Percentiles rank a stretch among this genome's conserved stretches.
Evolutionary conservation across 2,113 vertebrate species (phyloP).

Genomic region (Zingel zingel): DNA sequence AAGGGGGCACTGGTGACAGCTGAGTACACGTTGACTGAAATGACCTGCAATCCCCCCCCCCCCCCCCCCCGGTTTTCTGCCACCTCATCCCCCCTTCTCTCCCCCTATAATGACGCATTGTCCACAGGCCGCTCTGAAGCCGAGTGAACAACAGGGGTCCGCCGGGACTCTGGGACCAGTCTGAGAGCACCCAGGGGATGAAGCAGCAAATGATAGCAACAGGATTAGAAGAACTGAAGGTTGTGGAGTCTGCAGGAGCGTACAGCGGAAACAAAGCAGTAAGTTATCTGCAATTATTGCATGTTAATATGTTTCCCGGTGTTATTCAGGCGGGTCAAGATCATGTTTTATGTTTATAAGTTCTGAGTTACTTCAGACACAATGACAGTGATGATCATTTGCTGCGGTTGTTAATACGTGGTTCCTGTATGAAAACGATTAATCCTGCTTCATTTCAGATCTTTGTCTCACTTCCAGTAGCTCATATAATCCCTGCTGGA

Average conservation of each 20-base stretch:
- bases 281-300: not conserved
- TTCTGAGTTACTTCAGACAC: too few relatives aligned
- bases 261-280: not conserved
- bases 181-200: not conserved
- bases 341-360: not conserved
- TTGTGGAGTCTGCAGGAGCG: not conserved
- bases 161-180: constrained; percentile 3
- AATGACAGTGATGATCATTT: not conserved
- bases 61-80: not conserved
- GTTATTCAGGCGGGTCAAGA: not conserved
- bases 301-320: not conserved
- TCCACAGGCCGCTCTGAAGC: constrained; percentile 10
- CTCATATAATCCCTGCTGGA: not conserved
- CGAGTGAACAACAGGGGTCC: constrained; percentile 11
- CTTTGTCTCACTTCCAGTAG: not conserved
- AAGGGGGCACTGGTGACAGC: not conserved
- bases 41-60: not conserved
- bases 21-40: constrained; percentile 25
- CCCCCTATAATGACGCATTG: constrained; percentile 36
- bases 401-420: not conserved
- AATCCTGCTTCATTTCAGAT: not conserved
- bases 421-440: not conserved
- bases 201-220: not conserved
- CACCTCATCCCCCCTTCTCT: not conserved
- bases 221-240: not conserved